Percentiles rank a stretch among this genome's conserved stretches.
phyloP scores from a whole-genome alignment of 2,113 vertebrate genomes.

The Clinocottus analis region DNA sequence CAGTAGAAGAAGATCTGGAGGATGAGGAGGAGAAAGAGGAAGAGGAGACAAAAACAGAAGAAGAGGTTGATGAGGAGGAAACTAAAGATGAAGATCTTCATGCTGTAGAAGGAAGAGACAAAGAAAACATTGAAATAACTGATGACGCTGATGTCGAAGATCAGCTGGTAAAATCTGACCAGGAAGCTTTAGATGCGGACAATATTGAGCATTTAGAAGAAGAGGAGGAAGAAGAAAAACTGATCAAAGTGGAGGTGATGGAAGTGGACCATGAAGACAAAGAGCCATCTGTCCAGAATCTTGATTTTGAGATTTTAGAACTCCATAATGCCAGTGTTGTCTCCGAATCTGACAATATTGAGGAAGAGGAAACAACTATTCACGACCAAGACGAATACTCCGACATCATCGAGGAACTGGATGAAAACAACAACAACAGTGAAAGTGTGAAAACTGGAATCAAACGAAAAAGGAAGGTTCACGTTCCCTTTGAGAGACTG shows the following conservation, averaged over 20 bases:
- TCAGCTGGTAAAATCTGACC: slow-evolving; percentile 14
- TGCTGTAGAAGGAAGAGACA: neutral
- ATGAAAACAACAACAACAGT: slow-evolving; percentile 79
- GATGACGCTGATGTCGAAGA: slow-evolving; percentile 14
- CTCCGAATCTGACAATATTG: slow-evolving; percentile 27
- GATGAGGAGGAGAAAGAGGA: neutral
- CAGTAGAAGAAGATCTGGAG: too few relatives aligned
- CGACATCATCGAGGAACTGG: slow-evolving; percentile 35
- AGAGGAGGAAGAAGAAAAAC: slow-evolving; percentile 10
- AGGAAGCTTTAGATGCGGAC: neutral
- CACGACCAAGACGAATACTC: slow-evolving; percentile 29
- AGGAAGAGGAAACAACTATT: slow-evolving; percentile 20
- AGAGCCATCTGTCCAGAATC: slow-evolving; percentile 16
- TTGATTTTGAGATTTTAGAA: slow-evolving; percentile 30
- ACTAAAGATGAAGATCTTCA: slow-evolving; percentile 3
- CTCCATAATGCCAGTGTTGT: slow-evolving; percentile 1
- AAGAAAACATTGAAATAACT: neutral
- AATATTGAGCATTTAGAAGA: slow-evolving; percentile 15
- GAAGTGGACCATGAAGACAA: slow-evolving; percentile 7
- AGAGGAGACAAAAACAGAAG: neutral
- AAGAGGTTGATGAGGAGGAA: neutral
- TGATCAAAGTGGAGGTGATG: neutral
- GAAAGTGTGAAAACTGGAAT: slow-evolving; percentile 60
- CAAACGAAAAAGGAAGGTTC: slow-evolving; percentile 40
- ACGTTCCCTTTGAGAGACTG: slow-evolving; percentile 30